phyloP scores from a whole-genome alignment of 2,113 vertebrate genomes.

The Oxyura jamaicensis region DNA sequence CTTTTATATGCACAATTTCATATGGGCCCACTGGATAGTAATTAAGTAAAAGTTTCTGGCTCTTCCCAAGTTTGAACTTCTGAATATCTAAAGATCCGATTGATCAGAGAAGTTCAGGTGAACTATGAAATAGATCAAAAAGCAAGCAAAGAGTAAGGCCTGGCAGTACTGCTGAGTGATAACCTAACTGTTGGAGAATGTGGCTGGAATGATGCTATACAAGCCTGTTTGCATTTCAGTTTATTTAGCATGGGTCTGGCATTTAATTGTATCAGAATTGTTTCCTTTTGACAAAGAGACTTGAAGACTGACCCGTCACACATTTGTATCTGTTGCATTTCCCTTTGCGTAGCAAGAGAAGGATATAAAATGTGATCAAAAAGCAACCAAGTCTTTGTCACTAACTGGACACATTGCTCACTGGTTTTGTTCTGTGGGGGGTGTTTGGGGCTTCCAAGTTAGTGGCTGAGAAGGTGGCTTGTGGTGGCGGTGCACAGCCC shows the following conservation, averaged over 20 bases:
- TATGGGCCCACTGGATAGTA: neutral
- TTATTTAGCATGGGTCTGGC: constrained; percentile 23
- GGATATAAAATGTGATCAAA: constrained; percentile 4
- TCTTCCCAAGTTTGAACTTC: constrained; percentile 26
- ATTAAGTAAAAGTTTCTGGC: constrained; percentile 36
- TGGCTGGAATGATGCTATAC: constrained; percentile 9
- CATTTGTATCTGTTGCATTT: neutral
- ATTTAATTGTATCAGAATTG: constrained; percentile 44
- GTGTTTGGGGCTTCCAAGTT: neutral
- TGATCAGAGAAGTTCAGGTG: constrained; percentile 45
- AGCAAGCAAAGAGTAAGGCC: neutral
- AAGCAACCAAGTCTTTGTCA: neutral
- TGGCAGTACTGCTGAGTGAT: neutral
- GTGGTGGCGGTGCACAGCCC: neutral
- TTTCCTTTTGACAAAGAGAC: constrained; percentile 32
- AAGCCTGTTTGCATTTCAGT: constrained; percentile 16
- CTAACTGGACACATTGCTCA: neutral
- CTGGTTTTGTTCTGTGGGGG: neutral
- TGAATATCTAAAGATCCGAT: constrained; percentile 39
- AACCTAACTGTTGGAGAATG: constrained; percentile 5
- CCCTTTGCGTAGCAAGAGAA: neutral
- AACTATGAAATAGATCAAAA: constrained; percentile 59
- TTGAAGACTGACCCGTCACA: constrained; percentile 24
- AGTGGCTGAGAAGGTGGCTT: neutral
- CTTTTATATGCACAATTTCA: constrained; percentile 2